Percentiles rank a stretch among this genome's conserved stretches.
Conservation (phyloP, 2,888 invertebrate species). For the Monopis laevigella region DNA sequence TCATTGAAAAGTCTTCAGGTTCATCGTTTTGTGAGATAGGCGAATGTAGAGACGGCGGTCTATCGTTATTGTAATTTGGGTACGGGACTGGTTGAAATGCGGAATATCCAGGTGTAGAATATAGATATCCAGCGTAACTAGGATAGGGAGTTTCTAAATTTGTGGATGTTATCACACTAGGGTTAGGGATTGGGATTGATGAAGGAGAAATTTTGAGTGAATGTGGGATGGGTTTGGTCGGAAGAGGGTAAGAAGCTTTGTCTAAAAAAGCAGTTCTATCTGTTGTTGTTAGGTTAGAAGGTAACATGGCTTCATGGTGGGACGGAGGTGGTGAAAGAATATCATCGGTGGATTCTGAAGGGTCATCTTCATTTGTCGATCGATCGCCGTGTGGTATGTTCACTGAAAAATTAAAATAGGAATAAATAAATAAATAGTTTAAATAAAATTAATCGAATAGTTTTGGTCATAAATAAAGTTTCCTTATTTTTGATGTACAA, state of each 20-base stretch:
- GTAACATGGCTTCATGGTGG: conserved; percentile 24
- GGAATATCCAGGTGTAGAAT: conserved; percentile 54
- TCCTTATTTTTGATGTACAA: no score
- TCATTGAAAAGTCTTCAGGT: conserved; percentile 29
- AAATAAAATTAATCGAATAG: no score
- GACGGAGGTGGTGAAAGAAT: conserved; percentile 15
- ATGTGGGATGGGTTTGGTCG: conserved; percentile 41
- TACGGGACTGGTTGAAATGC: conserved; percentile 51
- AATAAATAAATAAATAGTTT: no score
- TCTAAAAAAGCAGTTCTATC: conserved; percentile 28
- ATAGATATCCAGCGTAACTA: conserved; percentile 45
- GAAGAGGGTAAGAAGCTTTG: conserved; percentile 31
- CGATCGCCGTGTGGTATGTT: no score
- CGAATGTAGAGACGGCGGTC: conserved; percentile 17
- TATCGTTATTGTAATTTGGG: neutral
- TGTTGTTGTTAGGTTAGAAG: conserved; percentile 13
- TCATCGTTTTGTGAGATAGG: conserved; percentile 24
- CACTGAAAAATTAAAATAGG: no score
- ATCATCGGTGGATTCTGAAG: neutral
- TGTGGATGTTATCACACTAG: conserved; percentile 37
- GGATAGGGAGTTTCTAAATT: conserved; percentile 42
- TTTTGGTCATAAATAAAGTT: no score
- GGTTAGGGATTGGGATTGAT: conserved; percentile 57
- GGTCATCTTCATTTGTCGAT: neutral
- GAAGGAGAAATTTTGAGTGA: conserved; percentile 58